Percentiles rank a stretch among this genome's conserved stretches.
Conservation (phyloP, 1,140 invertebrate species). For the Metaphire vulgaris region DNA sequence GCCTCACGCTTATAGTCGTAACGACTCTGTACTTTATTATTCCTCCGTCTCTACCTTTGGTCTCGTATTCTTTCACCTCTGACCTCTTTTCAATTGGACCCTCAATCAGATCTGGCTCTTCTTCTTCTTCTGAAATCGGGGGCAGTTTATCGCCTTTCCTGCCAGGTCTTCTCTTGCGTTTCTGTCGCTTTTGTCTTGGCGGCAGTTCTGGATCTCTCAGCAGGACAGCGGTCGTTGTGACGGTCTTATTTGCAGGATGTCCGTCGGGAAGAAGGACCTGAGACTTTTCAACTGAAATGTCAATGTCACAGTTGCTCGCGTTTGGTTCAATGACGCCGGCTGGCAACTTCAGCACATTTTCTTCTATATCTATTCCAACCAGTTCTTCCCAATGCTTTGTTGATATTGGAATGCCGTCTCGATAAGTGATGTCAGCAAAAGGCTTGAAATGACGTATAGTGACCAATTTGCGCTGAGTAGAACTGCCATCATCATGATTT, state of each 20-base stretch:
- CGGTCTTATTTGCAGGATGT: background rate
- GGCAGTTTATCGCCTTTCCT: background rate
- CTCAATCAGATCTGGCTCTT: background rate
- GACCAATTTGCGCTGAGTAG: background rate
- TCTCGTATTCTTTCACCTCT: background rate
- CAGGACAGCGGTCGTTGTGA: background rate
- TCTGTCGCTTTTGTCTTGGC: background rate
- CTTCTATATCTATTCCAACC: constrained; percentile 16
- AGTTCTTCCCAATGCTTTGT: background rate
- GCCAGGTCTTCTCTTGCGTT: background rate
- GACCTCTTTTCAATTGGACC: background rate
- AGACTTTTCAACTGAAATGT: background rate
- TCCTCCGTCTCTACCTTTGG: background rate
- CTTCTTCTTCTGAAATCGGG: too few species aligned
- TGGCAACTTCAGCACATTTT: constrained; percentile 19
- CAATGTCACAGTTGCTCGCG: background rate
- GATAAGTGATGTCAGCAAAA: background rate
- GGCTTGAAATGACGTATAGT: background rate
- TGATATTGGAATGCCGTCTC: background rate
- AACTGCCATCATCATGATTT: background rate
- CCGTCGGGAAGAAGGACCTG: background rate
- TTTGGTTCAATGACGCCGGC: constrained; percentile 12
- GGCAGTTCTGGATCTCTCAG: background rate
- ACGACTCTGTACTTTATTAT: background rate
- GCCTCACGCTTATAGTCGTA: background rate